Base-by-base conservation (phyloP, 1,140 invertebrate genomes). In the Ceratosolen solmsi region DNA sequence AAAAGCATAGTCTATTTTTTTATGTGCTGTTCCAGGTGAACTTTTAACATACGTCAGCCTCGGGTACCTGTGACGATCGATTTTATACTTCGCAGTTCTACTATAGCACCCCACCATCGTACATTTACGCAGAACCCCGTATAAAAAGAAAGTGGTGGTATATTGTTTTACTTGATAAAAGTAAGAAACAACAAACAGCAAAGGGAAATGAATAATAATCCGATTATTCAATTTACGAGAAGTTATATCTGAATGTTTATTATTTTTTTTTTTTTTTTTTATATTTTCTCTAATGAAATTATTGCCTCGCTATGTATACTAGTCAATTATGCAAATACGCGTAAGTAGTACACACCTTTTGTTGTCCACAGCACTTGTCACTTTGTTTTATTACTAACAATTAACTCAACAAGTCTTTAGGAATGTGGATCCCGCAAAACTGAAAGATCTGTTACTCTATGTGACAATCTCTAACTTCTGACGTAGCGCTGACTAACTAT, bases 11-110 rank as follows among this genome's bases (percentile, higher is more conserved):
- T 65, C 30, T 0, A 36, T 0, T 36, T 20, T 65, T 17, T 30
- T 36, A 5, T 20, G 17, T 5, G 25, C 25, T 9, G 7, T 46
- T 20, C 17, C 56, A 46, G 58, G 41, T 65, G 15, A 49, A 4
- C 54, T 49, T 65, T 49, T 11, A 77, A 65, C 27, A 38, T n/a
- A 65, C 38, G 75, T 65, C 75, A 77, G 11, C 33, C 58, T 65
- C 27, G 38, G n/a, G 49, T 25, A 20, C 2, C 5, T 38, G 27
- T 58, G 17, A 25, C 73, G 51, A 75, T 75, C 73, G 54, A 75
- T 75, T 75, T 58, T 75, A 38, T 58, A 38, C 73, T 58, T 58
- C 51, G 51, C 51, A 75, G 51, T 58, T 58, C 73, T 27, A n/a
- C n/a, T 20, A 75, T 41, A 36, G 9, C 51, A 75, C 73, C 54